These are phyloP conservation scores for Carterocephalus palaemon DNA, from an alignment of 2,888 invertebrate genomes.

Conservation along the genomic window DNA sequence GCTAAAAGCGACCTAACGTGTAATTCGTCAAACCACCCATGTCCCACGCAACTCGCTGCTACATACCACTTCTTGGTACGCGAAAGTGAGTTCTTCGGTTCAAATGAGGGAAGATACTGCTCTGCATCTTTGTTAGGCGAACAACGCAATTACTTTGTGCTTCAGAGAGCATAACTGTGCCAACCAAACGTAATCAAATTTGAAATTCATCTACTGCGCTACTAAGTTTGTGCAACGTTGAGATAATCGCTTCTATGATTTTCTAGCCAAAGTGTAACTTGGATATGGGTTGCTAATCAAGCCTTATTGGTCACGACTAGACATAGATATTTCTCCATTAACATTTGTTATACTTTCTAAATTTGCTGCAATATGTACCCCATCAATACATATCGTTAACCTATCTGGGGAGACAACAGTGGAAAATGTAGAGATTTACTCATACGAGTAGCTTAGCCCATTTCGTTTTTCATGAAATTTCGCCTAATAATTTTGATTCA, in stretches of 20 bases:
- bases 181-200: slow-evolving; percentile 39
- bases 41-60: slow-evolving; percentile 33
- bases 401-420: too few relatives aligned
- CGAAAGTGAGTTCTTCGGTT: slow-evolving; percentile 14
- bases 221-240: slow-evolving; percentile 12
- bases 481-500: too few relatives aligned
- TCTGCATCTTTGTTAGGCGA: slow-evolving; percentile 44
- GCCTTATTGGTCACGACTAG: too few relatives aligned
- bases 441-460: too few relatives aligned
- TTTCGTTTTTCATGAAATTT: too few relatives aligned
- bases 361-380: too few relatives aligned
- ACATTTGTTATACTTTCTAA: too few relatives aligned
- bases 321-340: too few relatives aligned
- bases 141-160: slow-evolving; percentile 55
- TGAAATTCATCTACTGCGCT: slow-evolving; percentile 30
- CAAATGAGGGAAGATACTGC: slow-evolving; percentile 39
- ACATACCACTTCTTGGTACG: slow-evolving; percentile 25
- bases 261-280: slow-evolving; percentile 5
- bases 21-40: slow-evolving; percentile 67
- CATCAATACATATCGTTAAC: too few relatives aligned
- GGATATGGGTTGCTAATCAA: neutral
- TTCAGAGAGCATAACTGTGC: slow-evolving; percentile 49
- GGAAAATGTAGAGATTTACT: too few relatives aligned
- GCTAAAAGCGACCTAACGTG: slow-evolving; percentile 70
- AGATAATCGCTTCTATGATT: neutral